Conservation (phyloP, 2,888 invertebrate genomes). For the Aricia artaxerxes region DNA sequence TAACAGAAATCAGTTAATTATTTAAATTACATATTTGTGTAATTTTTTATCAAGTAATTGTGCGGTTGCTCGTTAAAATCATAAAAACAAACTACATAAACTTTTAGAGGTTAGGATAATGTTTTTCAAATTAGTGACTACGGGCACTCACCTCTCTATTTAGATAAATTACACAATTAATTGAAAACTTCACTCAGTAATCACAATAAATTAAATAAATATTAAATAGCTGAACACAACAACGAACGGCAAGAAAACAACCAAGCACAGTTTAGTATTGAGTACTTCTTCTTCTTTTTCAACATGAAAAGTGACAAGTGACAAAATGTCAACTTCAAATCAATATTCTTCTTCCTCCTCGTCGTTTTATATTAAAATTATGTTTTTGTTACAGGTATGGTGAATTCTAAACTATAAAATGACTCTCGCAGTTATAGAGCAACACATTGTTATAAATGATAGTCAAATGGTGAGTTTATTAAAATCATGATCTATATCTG, state of each 20-base stretch:
- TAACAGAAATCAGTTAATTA: background rate
- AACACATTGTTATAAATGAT: slow-evolving; percentile 63
- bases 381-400: slow-evolving; percentile 46
- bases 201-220: background rate
- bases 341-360: background rate
- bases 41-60: background rate
- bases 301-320: background rate
- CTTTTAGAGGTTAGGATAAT: slow-evolving; percentile 9
- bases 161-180: background rate
- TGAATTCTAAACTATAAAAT: slow-evolving; percentile 45
- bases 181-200: background rate
- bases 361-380: background rate
- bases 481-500: no score
- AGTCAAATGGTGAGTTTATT: slow-evolving; percentile 61
- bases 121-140: background rate
- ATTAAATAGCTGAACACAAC: background rate
- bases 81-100: background rate
- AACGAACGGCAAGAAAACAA: background rate
- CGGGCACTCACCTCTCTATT: background rate
- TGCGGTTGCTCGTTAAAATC: background rate
- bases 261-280: no score
- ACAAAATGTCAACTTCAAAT: background rate
- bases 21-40: background rate
- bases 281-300: no score
- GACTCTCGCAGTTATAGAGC: slow-evolving; percentile 65